These are phyloP conservation scores for Papilio glaucus DNA, from an alignment of 1,140 invertebrate species.

Conservation along the genomic window DNA sequence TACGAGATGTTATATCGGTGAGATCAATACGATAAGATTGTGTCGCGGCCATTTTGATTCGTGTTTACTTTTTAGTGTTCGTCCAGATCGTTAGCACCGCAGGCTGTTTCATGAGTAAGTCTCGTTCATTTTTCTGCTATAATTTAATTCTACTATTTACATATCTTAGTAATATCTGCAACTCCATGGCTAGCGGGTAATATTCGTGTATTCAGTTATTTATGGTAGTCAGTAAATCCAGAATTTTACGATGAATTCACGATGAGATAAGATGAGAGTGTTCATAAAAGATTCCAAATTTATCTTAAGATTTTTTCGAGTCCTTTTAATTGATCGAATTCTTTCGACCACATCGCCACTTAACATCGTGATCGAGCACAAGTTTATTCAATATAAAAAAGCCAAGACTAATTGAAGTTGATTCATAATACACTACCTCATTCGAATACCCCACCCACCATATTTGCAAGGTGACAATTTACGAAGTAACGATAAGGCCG, in stretches of 20 bases:
- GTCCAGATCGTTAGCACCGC: background rate
- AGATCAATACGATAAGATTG: conserved; percentile 25
- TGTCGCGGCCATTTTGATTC: conserved; percentile 12
- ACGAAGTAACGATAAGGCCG: conserved; percentile 6
- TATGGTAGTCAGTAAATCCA: too few relatives aligned
- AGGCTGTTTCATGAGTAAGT: conserved; percentile 20
- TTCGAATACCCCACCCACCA: background rate
- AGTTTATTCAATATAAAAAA: background rate
- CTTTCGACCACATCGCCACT: background rate
- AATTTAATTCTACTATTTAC: background rate
- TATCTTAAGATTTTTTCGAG: too few relatives aligned
- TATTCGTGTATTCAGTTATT: too few relatives aligned
- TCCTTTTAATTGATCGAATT: too few relatives aligned
- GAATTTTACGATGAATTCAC: too few relatives aligned
- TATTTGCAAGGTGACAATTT: conserved; percentile 20
- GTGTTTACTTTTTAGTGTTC: conserved; percentile 18
- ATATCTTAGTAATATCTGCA: too few relatives aligned
- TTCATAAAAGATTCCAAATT: too few relatives aligned
- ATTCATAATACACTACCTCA: background rate
- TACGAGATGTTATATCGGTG: background rate
- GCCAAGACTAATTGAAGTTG: background rate
- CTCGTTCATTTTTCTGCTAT: background rate
- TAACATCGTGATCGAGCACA: background rate
- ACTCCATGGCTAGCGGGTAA: too few relatives aligned
- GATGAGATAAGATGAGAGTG: too few relatives aligned